phyloP scores from a whole-genome alignment of 1,140 invertebrate species.

The Drosophila novamexicana region DNA sequence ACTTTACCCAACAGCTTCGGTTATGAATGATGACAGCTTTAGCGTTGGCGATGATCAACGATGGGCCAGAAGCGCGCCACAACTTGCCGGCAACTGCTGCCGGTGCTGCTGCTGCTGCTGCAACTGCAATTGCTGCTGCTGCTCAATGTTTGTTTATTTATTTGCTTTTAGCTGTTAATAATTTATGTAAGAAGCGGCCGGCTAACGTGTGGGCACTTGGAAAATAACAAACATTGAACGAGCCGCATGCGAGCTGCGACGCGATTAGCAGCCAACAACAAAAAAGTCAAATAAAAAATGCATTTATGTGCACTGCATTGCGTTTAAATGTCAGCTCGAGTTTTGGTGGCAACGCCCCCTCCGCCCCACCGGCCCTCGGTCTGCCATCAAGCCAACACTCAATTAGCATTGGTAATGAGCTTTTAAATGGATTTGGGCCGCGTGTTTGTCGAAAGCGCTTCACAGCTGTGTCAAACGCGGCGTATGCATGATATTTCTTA shows the following conservation, averaged over 20 bases:
- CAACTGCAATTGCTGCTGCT: conserved; percentile 31
- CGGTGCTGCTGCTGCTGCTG: background rate
- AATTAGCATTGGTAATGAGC: conserved; percentile 80
- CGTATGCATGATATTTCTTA: conserved; percentile 76
- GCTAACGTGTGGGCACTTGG: conserved; percentile 76
- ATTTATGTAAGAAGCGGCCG: conserved; percentile 70
- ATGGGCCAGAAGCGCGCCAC: conserved; percentile 43
- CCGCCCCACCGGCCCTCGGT: background rate
- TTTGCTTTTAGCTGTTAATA: conserved; percentile 80
- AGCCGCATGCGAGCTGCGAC: conserved; percentile 10
- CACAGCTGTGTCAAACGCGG: conserved; percentile 37
- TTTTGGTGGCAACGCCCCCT: conserved; percentile 10
- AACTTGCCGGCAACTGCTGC: conserved; percentile 5
- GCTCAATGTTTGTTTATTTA: conserved; percentile 77
- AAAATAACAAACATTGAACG: conserved; percentile 74
- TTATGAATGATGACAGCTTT: conserved; percentile 74
- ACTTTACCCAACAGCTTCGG: conserved; percentile 43
- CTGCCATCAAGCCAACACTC: conserved; percentile 24
- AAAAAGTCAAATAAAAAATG: conserved; percentile 40
- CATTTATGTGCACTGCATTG: conserved; percentile 27
- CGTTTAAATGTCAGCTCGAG: conserved; percentile 36
- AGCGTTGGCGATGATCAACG: conserved; percentile 77
- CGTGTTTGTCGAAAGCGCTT: conserved; percentile 73
- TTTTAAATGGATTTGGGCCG: conserved; percentile 68
- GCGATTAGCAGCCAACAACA: conserved; percentile 8